Conservation (phyloP, 2,113 vertebrate species). For the Triplophysa tibetana region DNA sequence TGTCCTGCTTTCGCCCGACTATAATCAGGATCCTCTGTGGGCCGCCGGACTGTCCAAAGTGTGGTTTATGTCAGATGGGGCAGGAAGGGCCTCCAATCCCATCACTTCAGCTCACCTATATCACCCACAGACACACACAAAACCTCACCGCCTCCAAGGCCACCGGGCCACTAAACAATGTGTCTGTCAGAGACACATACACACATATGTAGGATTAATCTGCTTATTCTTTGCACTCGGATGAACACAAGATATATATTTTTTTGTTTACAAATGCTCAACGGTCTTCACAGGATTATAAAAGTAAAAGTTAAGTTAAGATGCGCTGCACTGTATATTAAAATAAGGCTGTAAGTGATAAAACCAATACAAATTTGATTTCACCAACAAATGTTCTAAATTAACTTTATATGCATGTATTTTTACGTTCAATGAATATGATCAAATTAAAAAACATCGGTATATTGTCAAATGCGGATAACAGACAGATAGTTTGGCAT, state of each 20-base stretch:
- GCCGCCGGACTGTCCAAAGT: constrained; percentile 58
- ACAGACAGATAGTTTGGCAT: too few species aligned
- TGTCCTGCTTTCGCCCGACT: constrained; percentile 68
- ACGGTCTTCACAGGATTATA: background rate
- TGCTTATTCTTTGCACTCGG: background rate
- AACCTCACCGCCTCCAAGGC: background rate
- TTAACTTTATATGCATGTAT: too few species aligned
- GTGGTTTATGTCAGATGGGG: constrained; percentile 68
- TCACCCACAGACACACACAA: constrained; percentile 28
- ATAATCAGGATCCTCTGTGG: constrained; percentile 72
- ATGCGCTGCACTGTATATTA: background rate
- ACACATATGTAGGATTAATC: background rate
- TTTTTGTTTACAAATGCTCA: background rate
- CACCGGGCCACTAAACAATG: background rate
- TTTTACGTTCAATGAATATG: too few species aligned
- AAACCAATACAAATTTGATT: background rate
- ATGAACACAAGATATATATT: background rate
- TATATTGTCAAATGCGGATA: too few species aligned
- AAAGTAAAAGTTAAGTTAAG: background rate
- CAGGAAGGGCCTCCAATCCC: constrained; percentile 31
- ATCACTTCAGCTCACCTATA: constrained; percentile 37
- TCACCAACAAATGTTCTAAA: too few species aligned
- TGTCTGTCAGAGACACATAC: background rate
- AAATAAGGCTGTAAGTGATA: background rate
- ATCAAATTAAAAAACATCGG: too few species aligned